Base-by-base conservation (phyloP, 2,888 invertebrate species). In the Drosophila pullipes region DNA sequence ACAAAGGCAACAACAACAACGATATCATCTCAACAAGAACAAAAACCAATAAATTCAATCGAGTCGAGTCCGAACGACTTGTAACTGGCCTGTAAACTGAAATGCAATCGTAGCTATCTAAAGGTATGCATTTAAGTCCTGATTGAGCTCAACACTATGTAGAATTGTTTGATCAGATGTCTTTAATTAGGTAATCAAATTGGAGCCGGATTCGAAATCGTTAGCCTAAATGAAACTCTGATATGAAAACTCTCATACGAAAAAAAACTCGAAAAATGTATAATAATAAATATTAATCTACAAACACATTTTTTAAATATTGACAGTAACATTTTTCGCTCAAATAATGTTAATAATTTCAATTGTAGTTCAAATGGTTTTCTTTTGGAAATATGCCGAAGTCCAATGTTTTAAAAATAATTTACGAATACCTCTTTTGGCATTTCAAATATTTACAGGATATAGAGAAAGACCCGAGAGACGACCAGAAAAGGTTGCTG, bases 401-500 rank as follows among this genome's bases (percentile, higher is more conserved):
- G 10, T n/a, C 4, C 10, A n/a, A 41, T 10, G n/a, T 4, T n/a
- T 10, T 0, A 41, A n/a, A n/a, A n/a, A 41, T 10, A 41, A 2
- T 4, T 10, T n/a, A n/a, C 41, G 4, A 9, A 49, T 5, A 49
- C 3, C 7, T 5, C 28, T 28, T 28, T 28, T 18, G 18, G 28
- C 18, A 39, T n/a, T 39, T 25, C 25, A 39, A 28, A 28, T 18
- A 18, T 5, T n/a, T 18, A 22, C 10, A 44, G 31, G 16, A 30
- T 58, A 41, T 41, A 16, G 9, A 41, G n/a, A 47, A 31, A 22
- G 37, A 49, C 25, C 39, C 52, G 18, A 47, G 35, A 25, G 54
- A 55, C 69, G 50, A 86, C 68, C 75, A 62, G 82, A 83, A 86
- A 78, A 84, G 74, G 82, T 81, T 76, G 65, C 75, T 62, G 69